Percentiles rank a stretch among this genome's conserved stretches.
phyloP scores from a whole-genome alignment of 2,113 vertebrate species.

The Helogale parvula region DNA sequence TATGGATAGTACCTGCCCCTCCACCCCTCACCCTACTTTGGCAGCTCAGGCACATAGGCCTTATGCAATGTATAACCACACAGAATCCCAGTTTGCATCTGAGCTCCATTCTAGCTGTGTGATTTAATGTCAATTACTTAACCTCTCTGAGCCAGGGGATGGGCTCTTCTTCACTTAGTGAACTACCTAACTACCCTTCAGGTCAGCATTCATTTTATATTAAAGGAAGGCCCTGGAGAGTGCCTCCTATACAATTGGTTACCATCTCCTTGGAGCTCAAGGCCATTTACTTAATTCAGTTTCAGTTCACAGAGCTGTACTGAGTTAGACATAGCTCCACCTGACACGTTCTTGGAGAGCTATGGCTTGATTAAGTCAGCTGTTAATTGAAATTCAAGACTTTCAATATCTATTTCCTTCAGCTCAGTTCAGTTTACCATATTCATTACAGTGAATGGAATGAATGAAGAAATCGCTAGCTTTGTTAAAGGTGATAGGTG shows the following conservation, averaged over 20 bases:
- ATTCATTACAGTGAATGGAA: background rate
- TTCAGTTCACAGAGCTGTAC: background rate
- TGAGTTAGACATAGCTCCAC: background rate
- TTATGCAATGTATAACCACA: background rate
- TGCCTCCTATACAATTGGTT: accelerated
- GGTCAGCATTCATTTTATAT: background rate
- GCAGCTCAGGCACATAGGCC: background rate
- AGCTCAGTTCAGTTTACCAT: background rate
- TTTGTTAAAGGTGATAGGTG: background rate
- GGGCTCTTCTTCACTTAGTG: background rate
- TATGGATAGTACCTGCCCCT: background rate
- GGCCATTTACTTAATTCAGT: background rate
- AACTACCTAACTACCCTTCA: background rate
- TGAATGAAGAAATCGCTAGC: background rate
- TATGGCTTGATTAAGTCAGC: background rate
- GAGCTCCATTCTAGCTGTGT: background rate
- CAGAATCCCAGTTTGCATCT: background rate
- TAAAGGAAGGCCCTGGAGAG: background rate
- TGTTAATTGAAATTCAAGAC: background rate
- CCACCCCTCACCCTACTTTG: background rate
- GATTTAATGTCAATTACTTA: background rate
- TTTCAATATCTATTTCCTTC: background rate
- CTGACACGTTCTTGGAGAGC: background rate
- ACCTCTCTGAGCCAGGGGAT: background rate
- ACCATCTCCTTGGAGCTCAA: background rate